Evolutionary conservation across 2,888 invertebrate genomes (phyloP).

Genomic region (Boloria euphrosyne): DNA sequence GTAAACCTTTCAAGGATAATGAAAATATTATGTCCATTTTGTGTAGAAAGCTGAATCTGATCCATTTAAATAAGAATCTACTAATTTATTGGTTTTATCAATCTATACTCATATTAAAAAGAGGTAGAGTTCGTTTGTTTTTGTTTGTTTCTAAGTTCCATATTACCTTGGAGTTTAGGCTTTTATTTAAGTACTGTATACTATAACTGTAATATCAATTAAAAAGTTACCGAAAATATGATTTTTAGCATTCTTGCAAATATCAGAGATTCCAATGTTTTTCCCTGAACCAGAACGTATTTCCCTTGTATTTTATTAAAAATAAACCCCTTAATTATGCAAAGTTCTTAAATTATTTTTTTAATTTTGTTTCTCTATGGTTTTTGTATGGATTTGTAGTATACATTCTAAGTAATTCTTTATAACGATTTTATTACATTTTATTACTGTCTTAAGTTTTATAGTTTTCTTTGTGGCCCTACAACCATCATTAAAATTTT

Average conservation of each 20-base stretch:
- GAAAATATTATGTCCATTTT: slow-evolving; percentile 12
- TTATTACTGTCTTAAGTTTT: slow-evolving; percentile 61
- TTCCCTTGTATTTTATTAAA: no score
- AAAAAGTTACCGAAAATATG: no score
- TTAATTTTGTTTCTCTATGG: slow-evolving; percentile 46
- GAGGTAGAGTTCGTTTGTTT: no score
- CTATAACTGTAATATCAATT: no score
- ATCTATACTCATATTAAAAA: no score
- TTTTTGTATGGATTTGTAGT: slow-evolving; percentile 53
- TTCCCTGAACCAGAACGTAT: no score
- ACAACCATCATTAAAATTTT: slow-evolving; percentile 42
- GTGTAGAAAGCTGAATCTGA: not conserved
- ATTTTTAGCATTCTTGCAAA: no score
- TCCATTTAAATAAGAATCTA: not conserved
- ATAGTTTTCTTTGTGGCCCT: slow-evolving; percentile 44
- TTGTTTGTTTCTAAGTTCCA: no score
- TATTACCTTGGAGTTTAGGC: no score
- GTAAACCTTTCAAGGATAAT: slow-evolving; percentile 18
- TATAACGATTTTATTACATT: slow-evolving; percentile 51
- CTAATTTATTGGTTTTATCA: not conserved
- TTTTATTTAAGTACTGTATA: no score
- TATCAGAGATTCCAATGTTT: no score
- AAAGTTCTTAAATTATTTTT: slow-evolving; percentile 27
- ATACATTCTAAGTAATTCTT: slow-evolving; percentile 50
- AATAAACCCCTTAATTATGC: not conserved